Evolutionary conservation across 2,797 vertebrate species (phyloP), one percentile per base, ranked within the genome.

Genomic region (Melanotaenia maccullochi): DNA sequence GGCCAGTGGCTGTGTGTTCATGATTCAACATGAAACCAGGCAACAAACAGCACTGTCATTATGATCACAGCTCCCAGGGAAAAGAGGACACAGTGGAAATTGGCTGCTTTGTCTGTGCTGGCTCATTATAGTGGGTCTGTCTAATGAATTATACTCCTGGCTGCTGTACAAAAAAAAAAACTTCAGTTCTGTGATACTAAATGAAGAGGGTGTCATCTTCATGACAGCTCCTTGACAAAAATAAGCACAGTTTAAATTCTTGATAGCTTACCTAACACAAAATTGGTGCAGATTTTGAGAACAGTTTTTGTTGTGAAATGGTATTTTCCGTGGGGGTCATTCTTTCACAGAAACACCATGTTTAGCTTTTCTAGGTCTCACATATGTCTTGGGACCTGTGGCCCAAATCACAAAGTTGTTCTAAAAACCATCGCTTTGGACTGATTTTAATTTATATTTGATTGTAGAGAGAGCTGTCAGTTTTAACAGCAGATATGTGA

Each of bases 21-120:
- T 86, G 85, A 90, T 85, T 92, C 85, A 92, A 86, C 82, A 83
- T 80, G 86, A 89, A 88, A 90, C 86, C 82, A 84, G 63, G 85
- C 84, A 92, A 88, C 90, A 89, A 84, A 86, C 87, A 83, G 78
- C 55, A n/a, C 73, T 79, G 73, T 83, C 81, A 89, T 91, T 87
- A 90, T 83, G 36, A 85, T 78, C 72, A 73, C 75, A 79, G 75
- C 78, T 89, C 88, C 67, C 87, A 56, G 71, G 77, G 73, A 78
- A 84, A 84, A 73, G 57, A 7, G 86, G 81, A 82, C 85, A 85
- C 77, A 51, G 62, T 77, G 73, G 76, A 87, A 86, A 90, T 83
- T 83, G 71, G 80, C 60, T 61, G 79, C 85, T 83, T 90, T 89
- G 81, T 91, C 79, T 84, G 60, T 73, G 74, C 80, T 75, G 82